phyloP scores from a whole-genome alignment of 1,140 invertebrate species.

The Ridgeia piscesae region DNA sequence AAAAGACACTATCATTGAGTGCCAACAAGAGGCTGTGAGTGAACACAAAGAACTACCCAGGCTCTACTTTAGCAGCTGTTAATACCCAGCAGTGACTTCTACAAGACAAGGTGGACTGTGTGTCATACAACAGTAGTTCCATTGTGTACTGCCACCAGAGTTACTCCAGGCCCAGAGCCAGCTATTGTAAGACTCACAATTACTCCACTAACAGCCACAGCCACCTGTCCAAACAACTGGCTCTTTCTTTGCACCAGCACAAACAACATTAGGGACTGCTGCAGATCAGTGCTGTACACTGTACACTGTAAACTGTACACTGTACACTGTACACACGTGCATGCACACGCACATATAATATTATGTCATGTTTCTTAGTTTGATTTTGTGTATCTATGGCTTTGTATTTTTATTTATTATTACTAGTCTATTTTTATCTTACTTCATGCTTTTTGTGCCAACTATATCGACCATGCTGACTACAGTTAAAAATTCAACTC shows the following conservation, averaged over 20 bases:
- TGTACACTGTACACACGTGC: no score
- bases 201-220: background rate
- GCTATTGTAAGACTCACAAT: background rate
- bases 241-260: background rate
- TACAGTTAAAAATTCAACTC: no score
- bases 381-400: no score
- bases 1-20: background rate
- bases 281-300: background rate
- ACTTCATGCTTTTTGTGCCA: no score
- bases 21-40: background rate
- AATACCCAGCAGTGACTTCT: background rate
- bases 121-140: background rate
- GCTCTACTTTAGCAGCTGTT: background rate
- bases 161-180: background rate
- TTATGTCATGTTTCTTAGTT: no score
- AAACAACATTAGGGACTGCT: background rate
- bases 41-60: background rate
- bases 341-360: no score
- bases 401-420: no score
- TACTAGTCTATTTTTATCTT: no score
- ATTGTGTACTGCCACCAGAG: background rate
- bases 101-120: background rate
- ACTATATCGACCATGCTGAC: no score
- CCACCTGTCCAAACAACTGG: background rate
- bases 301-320: no score